Conservation (phyloP, 2,888 invertebrate genomes). For the Troides aeacus region DNA sequence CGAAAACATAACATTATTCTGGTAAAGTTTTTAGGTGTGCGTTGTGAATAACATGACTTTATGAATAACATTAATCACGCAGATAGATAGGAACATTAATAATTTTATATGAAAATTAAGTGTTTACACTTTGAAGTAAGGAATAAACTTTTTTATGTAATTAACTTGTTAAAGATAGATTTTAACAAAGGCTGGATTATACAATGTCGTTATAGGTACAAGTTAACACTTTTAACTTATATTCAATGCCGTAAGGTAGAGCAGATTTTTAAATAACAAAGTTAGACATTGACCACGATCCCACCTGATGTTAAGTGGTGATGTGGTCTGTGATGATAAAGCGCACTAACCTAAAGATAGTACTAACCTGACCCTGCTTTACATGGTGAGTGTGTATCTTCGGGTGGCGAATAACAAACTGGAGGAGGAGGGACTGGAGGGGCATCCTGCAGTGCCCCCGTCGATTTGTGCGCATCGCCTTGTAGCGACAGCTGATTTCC, state of each 20-base stretch:
- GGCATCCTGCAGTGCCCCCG: slow-evolving; percentile 59
- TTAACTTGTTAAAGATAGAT: too few relatives aligned
- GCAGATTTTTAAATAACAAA: too few relatives aligned
- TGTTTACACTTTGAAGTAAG: too few relatives aligned
- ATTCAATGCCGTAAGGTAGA: too few relatives aligned
- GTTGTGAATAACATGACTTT: neutral
- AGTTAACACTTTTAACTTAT: too few relatives aligned
- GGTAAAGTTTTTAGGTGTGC: neutral
- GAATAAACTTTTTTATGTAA: too few relatives aligned
- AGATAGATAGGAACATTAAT: neutral
- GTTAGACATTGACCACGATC: too few relatives aligned
- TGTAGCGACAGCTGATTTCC: slow-evolving; percentile 37
- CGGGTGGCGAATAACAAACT: slow-evolving; percentile 55
- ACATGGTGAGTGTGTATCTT: slow-evolving; percentile 39
- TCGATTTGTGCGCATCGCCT: slow-evolving; percentile 59
- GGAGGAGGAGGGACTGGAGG: slow-evolving; percentile 73
- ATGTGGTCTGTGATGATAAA: too few relatives aligned
- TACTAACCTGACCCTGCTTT: slow-evolving; percentile 44
- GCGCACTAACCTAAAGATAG: neutral
- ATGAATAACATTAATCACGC: neutral
- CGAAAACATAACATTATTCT: neutral
- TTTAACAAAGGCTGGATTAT: too few relatives aligned
- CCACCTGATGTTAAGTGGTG: too few relatives aligned
- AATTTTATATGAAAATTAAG: too few relatives aligned
- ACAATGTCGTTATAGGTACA: too few relatives aligned